Conservation (phyloP, 1,140 invertebrate genomes). For the Goniozus legneri region DNA sequence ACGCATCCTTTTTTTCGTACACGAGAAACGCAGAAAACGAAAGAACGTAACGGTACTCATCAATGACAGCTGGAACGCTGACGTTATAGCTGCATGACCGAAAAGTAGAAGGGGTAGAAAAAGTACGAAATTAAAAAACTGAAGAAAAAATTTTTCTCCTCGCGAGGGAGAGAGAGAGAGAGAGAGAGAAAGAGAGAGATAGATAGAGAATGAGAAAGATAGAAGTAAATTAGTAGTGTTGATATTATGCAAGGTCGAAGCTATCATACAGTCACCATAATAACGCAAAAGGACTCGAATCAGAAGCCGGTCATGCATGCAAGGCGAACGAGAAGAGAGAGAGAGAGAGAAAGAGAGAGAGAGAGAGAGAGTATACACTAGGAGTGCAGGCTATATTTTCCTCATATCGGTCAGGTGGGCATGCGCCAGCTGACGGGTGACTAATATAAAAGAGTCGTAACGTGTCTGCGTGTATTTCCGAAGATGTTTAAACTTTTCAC, state of each 20-base stretch:
- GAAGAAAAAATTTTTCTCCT: neutral
- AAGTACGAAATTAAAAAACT: neutral
- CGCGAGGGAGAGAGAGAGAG: neutral
- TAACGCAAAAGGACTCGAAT: constrained; percentile 32
- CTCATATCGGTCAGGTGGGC: constrained; percentile 46
- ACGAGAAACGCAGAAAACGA: too few species aligned
- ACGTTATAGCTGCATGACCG: neutral
- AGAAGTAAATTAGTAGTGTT: too few species aligned
- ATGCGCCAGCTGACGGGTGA: constrained; percentile 47
- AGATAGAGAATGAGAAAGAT: constrained; percentile 1
- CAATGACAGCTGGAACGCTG: neutral
- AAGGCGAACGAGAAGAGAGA: constrained; percentile 43
- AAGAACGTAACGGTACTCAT: too few species aligned
- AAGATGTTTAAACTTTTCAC: neutral
- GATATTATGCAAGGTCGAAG: constrained; percentile 20
- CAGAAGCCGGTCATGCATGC: constrained; percentile 46
- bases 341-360: too few species aligned
- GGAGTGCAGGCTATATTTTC: constrained; percentile 48
- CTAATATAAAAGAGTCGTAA: neutral
- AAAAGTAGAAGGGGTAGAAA: neutral
- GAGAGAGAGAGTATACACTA: constrained; percentile 49
- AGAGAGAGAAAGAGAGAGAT: constrained; percentile 3
- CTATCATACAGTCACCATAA: constrained; percentile 24
- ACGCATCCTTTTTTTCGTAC: too few species aligned
- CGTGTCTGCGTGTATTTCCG: neutral